Conservation (phyloP, 1,140 invertebrate species). For the Habropoda laboriosa region DNA sequence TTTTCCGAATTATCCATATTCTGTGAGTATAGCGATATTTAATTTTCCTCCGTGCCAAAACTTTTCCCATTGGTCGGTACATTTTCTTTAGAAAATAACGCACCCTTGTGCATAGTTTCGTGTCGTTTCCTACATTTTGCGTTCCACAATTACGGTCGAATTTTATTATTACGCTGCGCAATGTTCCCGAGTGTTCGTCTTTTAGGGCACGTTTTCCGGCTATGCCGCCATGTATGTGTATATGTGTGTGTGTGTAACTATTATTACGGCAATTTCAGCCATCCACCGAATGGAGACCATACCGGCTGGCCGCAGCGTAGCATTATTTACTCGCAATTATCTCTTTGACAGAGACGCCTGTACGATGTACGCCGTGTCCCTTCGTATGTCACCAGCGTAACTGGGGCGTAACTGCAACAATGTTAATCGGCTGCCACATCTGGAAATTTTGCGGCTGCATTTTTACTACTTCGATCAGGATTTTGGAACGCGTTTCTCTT, state of each 20-base stretch:
- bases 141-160: background rate
- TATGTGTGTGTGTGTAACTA: conserved; percentile 21
- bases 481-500: too few species aligned
- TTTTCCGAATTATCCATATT: too few species aligned
- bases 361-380: background rate
- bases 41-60: background rate
- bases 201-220: conserved; percentile 4
- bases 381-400: conserved; percentile 22
- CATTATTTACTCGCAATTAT: conserved; percentile 52
- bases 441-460: background rate
- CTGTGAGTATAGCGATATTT: background rate
- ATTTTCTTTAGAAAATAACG: conserved; percentile 1
- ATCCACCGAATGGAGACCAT: conserved; percentile 21
- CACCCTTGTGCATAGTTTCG: background rate
- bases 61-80: too few species aligned
- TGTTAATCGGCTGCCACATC: conserved; percentile 14
- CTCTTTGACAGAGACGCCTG: conserved; percentile 41
- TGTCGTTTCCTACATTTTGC: background rate
- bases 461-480: background rate
- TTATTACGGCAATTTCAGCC: conserved; percentile 42
- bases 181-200: background rate
- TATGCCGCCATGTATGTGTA: too few species aligned
- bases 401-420: background rate
- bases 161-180: conserved; percentile 35
- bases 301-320: conserved; percentile 10